Evolutionary conservation across 2,888 invertebrate species (phyloP).

Genomic region (Pandemis corylana): DNA sequence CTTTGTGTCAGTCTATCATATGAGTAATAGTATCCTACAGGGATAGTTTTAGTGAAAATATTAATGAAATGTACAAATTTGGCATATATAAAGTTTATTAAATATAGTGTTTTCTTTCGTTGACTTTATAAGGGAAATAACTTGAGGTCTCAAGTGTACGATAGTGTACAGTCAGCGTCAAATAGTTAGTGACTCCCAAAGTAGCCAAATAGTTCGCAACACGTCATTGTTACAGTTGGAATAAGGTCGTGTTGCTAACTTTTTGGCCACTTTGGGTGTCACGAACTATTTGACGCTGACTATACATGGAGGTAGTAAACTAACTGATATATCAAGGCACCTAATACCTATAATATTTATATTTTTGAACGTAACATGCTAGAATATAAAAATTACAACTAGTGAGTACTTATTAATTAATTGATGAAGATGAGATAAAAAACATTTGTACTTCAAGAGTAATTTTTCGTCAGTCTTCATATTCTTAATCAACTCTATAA

Average conservation of each 20-base stretch:
- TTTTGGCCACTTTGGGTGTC: neutral
- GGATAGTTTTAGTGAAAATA: neutral
- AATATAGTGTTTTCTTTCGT: neutral
- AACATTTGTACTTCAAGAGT: neutral
- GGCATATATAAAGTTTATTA: neutral
- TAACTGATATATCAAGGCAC: too few relatives aligned
- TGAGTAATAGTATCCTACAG: neutral
- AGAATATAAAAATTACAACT: neutral
- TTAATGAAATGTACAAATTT: conserved; percentile 5
- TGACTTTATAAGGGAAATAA: too few relatives aligned
- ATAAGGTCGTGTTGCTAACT: too few relatives aligned
- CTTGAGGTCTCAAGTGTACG: too few relatives aligned
- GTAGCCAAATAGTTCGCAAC: too few relatives aligned
- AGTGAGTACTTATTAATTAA: neutral
- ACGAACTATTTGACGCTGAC: too few relatives aligned
- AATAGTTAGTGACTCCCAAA: too few relatives aligned
- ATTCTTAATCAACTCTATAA: neutral
- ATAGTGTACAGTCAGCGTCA: too few relatives aligned
- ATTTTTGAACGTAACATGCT: neutral
- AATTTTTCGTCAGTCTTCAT: neutral
- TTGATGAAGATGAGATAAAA: neutral
- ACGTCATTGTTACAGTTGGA: too few relatives aligned
- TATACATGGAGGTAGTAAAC: too few relatives aligned
- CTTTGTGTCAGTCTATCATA: too few relatives aligned
- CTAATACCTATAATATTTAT: too few relatives aligned